A percentile compares a stretch with the other conserved stretches of the same genome.
Conservation (phyloP, 2,888 invertebrate genomes). For the Dolomedes plantarius region DNA sequence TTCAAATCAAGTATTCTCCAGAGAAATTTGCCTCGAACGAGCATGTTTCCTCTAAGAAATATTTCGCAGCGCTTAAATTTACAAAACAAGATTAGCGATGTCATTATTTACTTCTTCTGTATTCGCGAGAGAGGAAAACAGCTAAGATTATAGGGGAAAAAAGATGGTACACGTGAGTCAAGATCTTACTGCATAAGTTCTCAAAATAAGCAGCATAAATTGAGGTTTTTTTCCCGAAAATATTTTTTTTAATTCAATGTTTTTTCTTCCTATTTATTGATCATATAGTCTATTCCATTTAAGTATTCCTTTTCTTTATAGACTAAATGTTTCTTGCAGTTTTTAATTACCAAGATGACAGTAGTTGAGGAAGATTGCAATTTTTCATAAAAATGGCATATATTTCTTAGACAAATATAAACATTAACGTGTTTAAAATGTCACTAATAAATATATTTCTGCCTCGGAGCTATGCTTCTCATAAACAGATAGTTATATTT, state of each 20-base stretch:
- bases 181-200: conserved; percentile 61
- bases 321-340: too few species aligned
- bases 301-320: too few species aligned
- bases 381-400: too few species aligned
- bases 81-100: conserved; percentile 70
- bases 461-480: too few species aligned
- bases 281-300: neutral
- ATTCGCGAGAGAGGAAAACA: conserved; percentile 43
- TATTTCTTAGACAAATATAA: too few species aligned
- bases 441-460: too few species aligned
- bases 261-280: neutral
- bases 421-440: too few species aligned
- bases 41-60: conserved; percentile 38
- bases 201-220: conserved; percentile 38
- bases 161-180: conserved; percentile 47
- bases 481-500: too few species aligned
- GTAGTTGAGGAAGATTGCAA: too few species aligned
- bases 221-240: neutral
- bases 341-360: too few species aligned
- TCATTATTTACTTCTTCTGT: conserved; percentile 64
- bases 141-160: conserved; percentile 46
- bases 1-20: conserved; percentile 57
- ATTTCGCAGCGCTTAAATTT: conserved; percentile 67
- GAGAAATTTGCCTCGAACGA: conserved; percentile 58
- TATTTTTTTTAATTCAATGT: neutral